Evolutionary conservation across 2,888 invertebrate species (phyloP), one percentile per base, ranked within the genome.

Genomic region (Netelia inedita): DNA sequence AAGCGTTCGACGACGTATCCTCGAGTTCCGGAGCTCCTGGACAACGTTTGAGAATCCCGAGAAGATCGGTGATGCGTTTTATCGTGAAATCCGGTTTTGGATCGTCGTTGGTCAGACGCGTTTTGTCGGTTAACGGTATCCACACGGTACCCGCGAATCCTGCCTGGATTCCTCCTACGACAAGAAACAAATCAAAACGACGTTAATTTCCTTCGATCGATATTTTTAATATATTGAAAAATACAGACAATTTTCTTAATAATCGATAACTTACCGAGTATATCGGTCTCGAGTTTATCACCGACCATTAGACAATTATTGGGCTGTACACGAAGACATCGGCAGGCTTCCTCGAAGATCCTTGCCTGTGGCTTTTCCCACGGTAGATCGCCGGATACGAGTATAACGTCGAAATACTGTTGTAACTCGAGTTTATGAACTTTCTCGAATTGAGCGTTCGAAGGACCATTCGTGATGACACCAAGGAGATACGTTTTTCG

Each of bases 361-460:
- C 96, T 95, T 88, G 96, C 95, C 92, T 97, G 95, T 0, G 98
- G 98, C 94, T 98, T 98, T 94, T 98, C 98, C 96, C 97, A 97
- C 2, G 97, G 96, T 89, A 97, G 94, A 94, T 98, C 98, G 19
- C 97, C 97, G 68, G 97, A 97, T 59, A 98, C 97, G 89, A 97
- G 94, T 91, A 97, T 95, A 90, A 96, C 95, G 94, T 97, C 97
- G 94, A 98, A 98, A 94, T 96, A 96, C 89, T 95, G 95, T 88
- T 95, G 95, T 63, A 97, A 94, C 74, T 96, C 95, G 87, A 97
- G 95, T 88, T 95, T 95, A 84, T 96, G 95, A 87, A 98, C 95
- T 94, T 98, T 98, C 94, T 98, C 98, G 97, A 98, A 98, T 94
- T 98, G 98, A 50, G 97, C 96, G 86, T 96, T 95, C 82, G 98